phyloP scores from a whole-genome alignment of 2,888 invertebrate genomes.

The Clanis bilineata region DNA sequence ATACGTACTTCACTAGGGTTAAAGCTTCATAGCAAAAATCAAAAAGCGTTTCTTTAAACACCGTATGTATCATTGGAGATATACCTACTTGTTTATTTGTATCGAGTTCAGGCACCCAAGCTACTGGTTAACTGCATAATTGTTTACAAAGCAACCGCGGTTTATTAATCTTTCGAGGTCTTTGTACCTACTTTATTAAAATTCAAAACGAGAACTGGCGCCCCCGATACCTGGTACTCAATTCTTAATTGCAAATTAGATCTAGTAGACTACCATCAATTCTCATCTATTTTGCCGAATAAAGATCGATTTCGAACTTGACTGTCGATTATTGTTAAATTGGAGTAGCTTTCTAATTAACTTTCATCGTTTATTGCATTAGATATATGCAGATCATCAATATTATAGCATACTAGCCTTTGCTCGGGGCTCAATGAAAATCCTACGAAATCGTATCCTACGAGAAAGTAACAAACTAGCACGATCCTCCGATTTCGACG shows the following conservation, averaged over 20 bases:
- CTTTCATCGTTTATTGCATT: not conserved
- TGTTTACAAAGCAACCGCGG: constrained; percentile 1
- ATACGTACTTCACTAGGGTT: too few relatives aligned
- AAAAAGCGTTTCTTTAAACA: too few relatives aligned
- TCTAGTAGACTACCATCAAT: constrained; percentile 40
- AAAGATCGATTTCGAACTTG: not conserved
- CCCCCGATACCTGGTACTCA: constrained; percentile 31
- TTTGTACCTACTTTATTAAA: constrained; percentile 30
- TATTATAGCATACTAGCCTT: not conserved
- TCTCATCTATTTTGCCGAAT: constrained; percentile 20
- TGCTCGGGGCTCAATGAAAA: too few relatives aligned
- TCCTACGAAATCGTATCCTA: too few relatives aligned
- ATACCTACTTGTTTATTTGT: not conserved
- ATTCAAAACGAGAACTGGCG: constrained; percentile 31
- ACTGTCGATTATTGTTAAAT: not conserved
- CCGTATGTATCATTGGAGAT: too few relatives aligned
- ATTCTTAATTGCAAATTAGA: constrained; percentile 45
- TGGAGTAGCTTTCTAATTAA: not conserved
- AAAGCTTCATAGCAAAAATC: too few relatives aligned
- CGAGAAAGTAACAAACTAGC: too few relatives aligned
- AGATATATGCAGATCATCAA: not conserved
- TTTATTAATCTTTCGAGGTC: constrained; percentile 10
- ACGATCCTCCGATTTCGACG: too few relatives aligned
- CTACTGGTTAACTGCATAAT: not conserved
- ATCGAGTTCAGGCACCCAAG: not conserved